phyloP scores from a whole-genome alignment of 2,888 invertebrate species.

The Mechanitis mazaeus region DNA sequence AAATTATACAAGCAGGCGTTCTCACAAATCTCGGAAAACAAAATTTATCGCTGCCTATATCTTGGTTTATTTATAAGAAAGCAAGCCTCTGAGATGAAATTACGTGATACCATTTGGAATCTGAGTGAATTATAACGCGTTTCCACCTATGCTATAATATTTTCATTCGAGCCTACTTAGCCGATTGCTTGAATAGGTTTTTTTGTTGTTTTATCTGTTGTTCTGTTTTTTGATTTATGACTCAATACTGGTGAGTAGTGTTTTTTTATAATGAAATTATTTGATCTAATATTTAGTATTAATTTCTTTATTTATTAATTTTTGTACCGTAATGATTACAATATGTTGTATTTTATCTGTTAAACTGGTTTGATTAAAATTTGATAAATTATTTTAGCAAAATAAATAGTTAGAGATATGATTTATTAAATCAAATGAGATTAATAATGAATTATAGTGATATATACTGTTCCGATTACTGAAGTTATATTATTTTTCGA shows the following conservation, averaged over 20 bases:
- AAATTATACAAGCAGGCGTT: constrained; percentile 46
- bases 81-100: constrained; percentile 69
- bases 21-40: constrained; percentile 63
- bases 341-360: too few species aligned
- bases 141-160: constrained; percentile 37
- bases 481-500: constrained; percentile 18
- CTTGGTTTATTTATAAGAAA: constrained; percentile 75
- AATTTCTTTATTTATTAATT: too few species aligned
- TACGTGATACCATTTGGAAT: constrained; percentile 75
- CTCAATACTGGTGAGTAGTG: neutral
- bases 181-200: constrained; percentile 32
- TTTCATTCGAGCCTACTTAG: constrained; percentile 38
- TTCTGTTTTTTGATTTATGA: neutral
- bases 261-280: too few species aligned
- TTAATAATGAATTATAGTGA: neutral
- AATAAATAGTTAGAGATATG: neutral
- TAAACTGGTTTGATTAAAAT: too few species aligned
- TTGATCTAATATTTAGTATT: too few species aligned
- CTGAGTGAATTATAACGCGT: constrained; percentile 66
- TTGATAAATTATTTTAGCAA: too few species aligned
- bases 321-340: too few species aligned
- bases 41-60: constrained; percentile 73
- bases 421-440: too few species aligned
- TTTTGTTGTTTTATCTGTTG: constrained; percentile 17
- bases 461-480: too few species aligned